Conservation (phyloP, 2,113 vertebrate species). For the Lampris incognitus region DNA sequence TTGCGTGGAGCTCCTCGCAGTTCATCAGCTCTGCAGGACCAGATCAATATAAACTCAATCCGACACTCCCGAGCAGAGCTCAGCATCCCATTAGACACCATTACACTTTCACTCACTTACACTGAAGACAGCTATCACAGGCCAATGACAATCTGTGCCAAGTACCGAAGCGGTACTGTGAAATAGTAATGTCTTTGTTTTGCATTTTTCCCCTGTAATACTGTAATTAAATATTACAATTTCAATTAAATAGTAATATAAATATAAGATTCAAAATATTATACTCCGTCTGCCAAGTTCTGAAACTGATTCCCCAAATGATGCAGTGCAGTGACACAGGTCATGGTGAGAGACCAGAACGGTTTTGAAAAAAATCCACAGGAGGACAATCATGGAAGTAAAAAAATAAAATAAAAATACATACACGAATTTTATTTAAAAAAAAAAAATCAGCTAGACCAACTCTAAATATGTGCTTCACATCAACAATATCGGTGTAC, state of each 20-base stretch:
- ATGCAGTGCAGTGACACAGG: conserved; percentile 40
- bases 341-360: conserved; percentile 4
- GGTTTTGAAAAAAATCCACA: conserved; percentile 47
- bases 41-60: conserved; percentile 46
- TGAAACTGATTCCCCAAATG: conserved; percentile 5
- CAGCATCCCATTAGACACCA: background rate
- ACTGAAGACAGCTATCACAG: background rate
- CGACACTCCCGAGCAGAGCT: conserved; percentile 14
- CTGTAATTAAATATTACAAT: background rate
- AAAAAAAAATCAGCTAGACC: too few relatives aligned
- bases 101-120: conserved; percentile 2
- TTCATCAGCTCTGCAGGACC: conserved; percentile 88
- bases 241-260: conserved; percentile 27
- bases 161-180: background rate
- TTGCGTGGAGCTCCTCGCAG: conserved; percentile 95
- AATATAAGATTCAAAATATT: background rate
- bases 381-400: conserved; percentile 3
- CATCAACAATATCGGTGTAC: too few relatives aligned
- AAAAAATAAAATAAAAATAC: background rate
- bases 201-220: conserved; percentile 3
- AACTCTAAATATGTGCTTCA: too few relatives aligned
- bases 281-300: background rate
- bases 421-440: too few relatives aligned
- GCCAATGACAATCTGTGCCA: background rate
- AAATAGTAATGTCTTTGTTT: background rate